Evolutionary conservation across 2,113 vertebrate genomes (phyloP).

Genomic region (Oriolus oriolus): DNA sequence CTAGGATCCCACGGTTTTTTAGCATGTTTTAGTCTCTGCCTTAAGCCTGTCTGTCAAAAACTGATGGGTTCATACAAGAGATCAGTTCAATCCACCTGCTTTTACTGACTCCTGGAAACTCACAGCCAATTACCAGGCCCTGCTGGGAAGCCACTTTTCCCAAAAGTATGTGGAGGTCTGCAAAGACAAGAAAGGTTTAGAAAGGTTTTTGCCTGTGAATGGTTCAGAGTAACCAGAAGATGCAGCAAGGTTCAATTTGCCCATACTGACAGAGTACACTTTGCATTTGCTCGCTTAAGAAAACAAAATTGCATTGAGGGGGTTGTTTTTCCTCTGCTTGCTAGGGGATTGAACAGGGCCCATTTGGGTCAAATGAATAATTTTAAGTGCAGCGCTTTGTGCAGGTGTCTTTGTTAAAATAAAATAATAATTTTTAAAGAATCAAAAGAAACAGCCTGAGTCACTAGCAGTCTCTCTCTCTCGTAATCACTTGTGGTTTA

Average conservation of each 20-base stretch:
- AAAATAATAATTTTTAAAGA: neutral
- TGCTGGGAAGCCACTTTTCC: neutral
- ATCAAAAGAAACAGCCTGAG: neutral
- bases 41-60: neutral
- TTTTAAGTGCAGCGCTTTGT: neutral
- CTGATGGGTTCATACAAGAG: neutral
- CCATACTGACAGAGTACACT: neutral
- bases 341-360: neutral
- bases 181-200: neutral
- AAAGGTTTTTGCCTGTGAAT: neutral
- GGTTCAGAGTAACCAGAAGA: neutral
- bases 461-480: neutral
- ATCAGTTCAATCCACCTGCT: neutral
- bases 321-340: neutral
- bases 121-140: neutral
- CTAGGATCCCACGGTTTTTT: neutral
- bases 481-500: neutral
- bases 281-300: neutral
- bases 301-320: neutral
- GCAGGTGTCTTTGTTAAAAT: neutral
- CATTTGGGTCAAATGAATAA: neutral
- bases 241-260: neutral
- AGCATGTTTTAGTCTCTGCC: neutral
- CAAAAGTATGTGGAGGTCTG: neutral
- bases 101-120: neutral